Base-by-base conservation (phyloP, 2,888 invertebrate species). In the Ochropleura leucogaster region DNA sequence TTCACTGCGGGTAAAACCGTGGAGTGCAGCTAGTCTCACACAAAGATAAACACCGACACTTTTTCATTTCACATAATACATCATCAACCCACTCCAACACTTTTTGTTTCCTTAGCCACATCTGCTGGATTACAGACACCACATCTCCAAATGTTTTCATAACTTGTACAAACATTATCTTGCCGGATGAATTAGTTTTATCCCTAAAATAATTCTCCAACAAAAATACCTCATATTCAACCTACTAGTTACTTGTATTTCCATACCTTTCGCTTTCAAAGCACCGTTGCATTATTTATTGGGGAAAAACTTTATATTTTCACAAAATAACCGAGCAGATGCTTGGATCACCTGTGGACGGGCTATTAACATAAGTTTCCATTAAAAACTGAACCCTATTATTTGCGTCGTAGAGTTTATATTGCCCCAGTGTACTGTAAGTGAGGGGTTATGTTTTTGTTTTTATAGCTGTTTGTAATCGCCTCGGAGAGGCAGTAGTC, bases 271-370 rank as follows among this genome's bases (percentile, higher is more conserved):
- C 88, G 80, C 86, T 87, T 87, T 86, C 87, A 87, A 84, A 86
- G 87, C 82, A 86, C 64, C 89, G 92, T 92, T 95, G 95, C 95
- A 96, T 95, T 96, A 95, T 95, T 95, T 96, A 95, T 95, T 95
- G 94, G 93, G 92, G 92, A 95, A 94, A 95, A 94, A 94, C 95
- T 90, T 94, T 94, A 93, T 94, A 94, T 95, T 95, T 94, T 92
- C 93, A 91, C 92, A 94, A 94, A 93, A 95, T 93, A 93, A 92
- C 90, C 92, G 88, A 92, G 90, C 95, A 94, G 93, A 93, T 93
- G 95, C 89, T 92, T 84, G 87, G 89, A 89, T 94, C 95, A 95
- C 95, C 95, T 94, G 95, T 91, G 93, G 90, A 92, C 92, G 85
- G 85, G 88, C 90, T 90, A 91, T 93, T 90, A 92, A 88, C 90